phyloP scores from a whole-genome alignment of 2,888 invertebrate species.

The Hypomecis punctinalis region DNA sequence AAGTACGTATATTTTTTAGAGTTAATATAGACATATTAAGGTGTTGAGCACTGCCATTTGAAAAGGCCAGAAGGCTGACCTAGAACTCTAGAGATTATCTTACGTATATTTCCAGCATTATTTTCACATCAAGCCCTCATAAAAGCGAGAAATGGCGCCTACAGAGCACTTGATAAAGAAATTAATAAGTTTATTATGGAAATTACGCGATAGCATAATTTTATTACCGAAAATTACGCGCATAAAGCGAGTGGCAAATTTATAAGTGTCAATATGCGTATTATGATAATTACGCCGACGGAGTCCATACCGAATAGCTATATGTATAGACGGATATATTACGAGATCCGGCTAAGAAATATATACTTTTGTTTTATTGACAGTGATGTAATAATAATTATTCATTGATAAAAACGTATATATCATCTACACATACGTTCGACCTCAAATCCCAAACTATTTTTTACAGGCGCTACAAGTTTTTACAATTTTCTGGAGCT shows the following conservation, averaged over 20 bases:
- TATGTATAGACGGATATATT: too few relatives aligned
- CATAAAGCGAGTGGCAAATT: background rate
- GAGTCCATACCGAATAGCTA: background rate
- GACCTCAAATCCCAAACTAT: too few relatives aligned
- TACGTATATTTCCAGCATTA: background rate
- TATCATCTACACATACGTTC: too few relatives aligned
- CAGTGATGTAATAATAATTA: too few relatives aligned
- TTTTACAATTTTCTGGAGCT: too few relatives aligned
- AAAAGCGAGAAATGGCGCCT: background rate
- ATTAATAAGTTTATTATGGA: conserved; percentile 1
- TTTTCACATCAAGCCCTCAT: background rate
- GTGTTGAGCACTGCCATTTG: background rate
- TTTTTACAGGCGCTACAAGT: too few relatives aligned
- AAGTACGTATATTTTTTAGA: too few relatives aligned
- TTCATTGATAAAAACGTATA: too few relatives aligned
- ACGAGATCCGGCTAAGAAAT: too few relatives aligned
- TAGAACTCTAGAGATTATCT: background rate
- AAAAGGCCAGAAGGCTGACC: background rate
- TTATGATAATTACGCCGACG: conserved; percentile 1
- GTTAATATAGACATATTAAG: too few relatives aligned
- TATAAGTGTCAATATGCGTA: background rate
- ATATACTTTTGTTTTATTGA: too few relatives aligned
- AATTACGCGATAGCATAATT: conserved; percentile 13
- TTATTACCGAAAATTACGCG: conserved; percentile 11
- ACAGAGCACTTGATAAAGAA: background rate